phyloP scores from a whole-genome alignment of 2,797 vertebrate genomes.

The Pantherophis alleghaniensis region DNA sequence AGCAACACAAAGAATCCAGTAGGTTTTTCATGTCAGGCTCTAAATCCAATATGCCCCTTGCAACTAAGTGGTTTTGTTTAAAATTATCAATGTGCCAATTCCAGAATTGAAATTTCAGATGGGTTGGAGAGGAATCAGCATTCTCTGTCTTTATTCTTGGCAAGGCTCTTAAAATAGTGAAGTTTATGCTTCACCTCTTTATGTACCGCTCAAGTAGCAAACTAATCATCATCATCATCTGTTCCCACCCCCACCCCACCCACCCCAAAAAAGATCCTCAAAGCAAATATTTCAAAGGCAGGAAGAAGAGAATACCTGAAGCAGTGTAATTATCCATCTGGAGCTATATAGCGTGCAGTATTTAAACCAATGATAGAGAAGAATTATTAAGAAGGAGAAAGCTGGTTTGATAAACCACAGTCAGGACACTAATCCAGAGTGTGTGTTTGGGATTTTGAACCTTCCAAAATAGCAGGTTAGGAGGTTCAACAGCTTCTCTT shows the following conservation, averaged over 20 bases:
- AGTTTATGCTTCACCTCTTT: slow-evolving; percentile 48
- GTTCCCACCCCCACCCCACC: slow-evolving; percentile 28
- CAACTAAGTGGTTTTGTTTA: neutral
- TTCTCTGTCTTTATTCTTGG: neutral
- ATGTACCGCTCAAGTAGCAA: slow-evolving; percentile 52
- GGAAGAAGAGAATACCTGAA: slow-evolving; percentile 72
- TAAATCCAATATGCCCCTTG: neutral
- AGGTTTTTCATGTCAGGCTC: neutral
- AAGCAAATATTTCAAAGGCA: slow-evolving; percentile 77
- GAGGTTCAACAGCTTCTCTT: slow-evolving; percentile 81
- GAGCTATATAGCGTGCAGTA: slow-evolving; percentile 68
- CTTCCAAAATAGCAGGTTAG: slow-evolving; percentile 82
- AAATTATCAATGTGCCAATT: neutral
- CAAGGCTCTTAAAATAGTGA: slow-evolving; percentile 40
- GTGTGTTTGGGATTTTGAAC: slow-evolving; percentile 78
- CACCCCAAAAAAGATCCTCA: slow-evolving; percentile 53
- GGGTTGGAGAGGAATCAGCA: neutral
- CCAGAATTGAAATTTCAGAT: neutral
- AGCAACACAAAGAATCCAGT: neutral
- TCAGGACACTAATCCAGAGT: slow-evolving; percentile 75
- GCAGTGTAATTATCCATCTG: slow-evolving; percentile 76
- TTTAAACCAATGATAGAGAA: slow-evolving; percentile 76
- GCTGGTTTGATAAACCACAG: slow-evolving; percentile 70
- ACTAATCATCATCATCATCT: slow-evolving; percentile 52
- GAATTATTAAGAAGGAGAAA: slow-evolving; percentile 72